Conservation (phyloP, 2,113 vertebrate species). For the Chloroceryle aenea region DNA sequence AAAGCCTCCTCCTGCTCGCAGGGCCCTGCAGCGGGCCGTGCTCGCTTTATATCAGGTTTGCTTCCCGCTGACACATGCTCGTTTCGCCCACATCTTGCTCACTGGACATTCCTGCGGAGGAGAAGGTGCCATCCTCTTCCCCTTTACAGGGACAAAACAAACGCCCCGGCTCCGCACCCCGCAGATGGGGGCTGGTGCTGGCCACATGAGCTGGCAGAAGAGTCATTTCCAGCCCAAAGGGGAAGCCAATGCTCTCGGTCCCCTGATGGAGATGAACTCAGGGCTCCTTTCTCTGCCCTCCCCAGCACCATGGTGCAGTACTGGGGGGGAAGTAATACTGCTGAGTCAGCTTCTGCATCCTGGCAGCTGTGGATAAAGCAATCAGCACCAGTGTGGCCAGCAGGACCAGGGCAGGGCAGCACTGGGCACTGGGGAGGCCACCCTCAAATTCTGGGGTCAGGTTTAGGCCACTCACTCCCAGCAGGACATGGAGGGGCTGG, state of each 20-base stretch:
- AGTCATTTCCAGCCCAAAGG: not conserved
- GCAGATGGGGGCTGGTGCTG: rapidly evolving
- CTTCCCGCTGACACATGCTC: rapidly evolving
- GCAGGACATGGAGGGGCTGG: too few species aligned
- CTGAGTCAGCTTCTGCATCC: not conserved
- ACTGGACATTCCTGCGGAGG: not conserved
- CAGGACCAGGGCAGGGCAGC: too few species aligned
- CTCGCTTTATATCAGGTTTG: not conserved
- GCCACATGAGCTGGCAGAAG: not conserved
- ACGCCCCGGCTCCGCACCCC: rapidly evolving
- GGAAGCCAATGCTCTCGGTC: not conserved
- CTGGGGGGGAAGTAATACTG: not conserved
- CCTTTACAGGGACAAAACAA: not conserved
- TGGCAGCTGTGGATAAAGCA: rapidly evolving
- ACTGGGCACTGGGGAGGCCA: too few species aligned
- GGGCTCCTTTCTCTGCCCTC: not conserved
- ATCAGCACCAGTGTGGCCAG: too few species aligned
- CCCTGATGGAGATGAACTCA: rapidly evolving
- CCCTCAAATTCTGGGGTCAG: too few species aligned
- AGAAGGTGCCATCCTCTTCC: not conserved
- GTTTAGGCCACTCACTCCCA: too few species aligned
- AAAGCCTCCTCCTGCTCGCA: rapidly evolving
- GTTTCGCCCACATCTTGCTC: rapidly evolving
- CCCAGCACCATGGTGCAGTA: rapidly evolving
- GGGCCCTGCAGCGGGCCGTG: not conserved